These are phyloP conservation scores for Drosophila rellima DNA, from an alignment of 2,888 invertebrate species.

Conservation along the genomic window DNA sequence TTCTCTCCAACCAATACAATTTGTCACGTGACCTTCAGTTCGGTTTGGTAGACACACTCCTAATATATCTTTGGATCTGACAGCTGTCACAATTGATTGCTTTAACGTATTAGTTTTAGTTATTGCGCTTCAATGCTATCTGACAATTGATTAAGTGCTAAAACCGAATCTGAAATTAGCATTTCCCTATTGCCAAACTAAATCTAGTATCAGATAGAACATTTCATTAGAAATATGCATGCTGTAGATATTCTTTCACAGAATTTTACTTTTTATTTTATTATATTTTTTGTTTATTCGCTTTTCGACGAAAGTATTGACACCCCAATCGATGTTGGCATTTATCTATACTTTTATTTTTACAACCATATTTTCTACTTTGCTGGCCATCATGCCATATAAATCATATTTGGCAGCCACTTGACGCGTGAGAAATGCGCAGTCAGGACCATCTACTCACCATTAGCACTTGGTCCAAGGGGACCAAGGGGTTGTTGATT, in stretches of 20 bases:
- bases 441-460: slow-evolving; percentile 47
- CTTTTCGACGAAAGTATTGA: neutral
- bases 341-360: slow-evolving; percentile 60
- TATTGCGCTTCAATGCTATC: slow-evolving; percentile 52
- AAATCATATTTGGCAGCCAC: slow-evolving; percentile 79
- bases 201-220: slow-evolving; percentile 2
- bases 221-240: slow-evolving; percentile 23
- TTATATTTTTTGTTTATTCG: neutral
- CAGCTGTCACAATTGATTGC: slow-evolving; percentile 58
- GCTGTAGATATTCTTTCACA: neutral
- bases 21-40: slow-evolving; percentile 31
- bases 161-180: slow-evolving; percentile 42
- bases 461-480: slow-evolving; percentile 42
- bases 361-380: slow-evolving; percentile 60
- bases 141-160: slow-evolving; percentile 54
- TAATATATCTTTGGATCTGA: slow-evolving; percentile 51
- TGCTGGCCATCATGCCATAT: slow-evolving; percentile 58
- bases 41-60: slow-evolving; percentile 10
- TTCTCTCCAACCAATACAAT: slow-evolving; percentile 16
- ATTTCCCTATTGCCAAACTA: slow-evolving; percentile 14
- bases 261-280: slow-evolving; percentile 28
- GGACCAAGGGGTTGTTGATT: slow-evolving; percentile 24
- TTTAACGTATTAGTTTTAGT: slow-evolving; percentile 46
- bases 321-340: slow-evolving; percentile 11
- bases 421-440: slow-evolving; percentile 72